Conservation (phyloP, 1,140 invertebrate species). For the Bombus superbus region DNA sequence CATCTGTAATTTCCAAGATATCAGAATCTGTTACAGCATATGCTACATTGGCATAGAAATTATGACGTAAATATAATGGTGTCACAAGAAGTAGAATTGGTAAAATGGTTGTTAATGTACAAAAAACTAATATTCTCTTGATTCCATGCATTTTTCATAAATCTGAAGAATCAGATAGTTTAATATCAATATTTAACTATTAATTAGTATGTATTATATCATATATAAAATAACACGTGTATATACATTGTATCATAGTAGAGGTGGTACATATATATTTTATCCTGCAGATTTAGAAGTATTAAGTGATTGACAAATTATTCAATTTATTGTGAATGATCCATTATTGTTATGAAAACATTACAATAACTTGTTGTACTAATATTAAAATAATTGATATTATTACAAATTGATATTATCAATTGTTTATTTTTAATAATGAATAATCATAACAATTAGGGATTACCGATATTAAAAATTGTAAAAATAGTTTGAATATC, state of each 20-base stretch:
- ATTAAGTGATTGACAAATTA: neutral
- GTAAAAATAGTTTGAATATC: neutral
- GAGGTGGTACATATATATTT: neutral
- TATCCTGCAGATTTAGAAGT: neutral
- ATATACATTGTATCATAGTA: neutral
- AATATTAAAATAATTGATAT: neutral
- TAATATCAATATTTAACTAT: neutral
- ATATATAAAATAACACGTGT: neutral
- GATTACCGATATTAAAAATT: neutral
- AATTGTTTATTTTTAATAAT: neutral
- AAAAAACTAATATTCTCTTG: slow-evolving; percentile 89
- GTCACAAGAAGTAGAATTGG: slow-evolving; percentile 88
- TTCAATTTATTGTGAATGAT: neutral
- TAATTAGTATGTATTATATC: neutral
- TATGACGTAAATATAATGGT: slow-evolving; percentile 89
- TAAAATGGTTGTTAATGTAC: slow-evolving; percentile 87
- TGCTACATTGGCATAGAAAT: slow-evolving; percentile 88
- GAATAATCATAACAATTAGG: neutral
- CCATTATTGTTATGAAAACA: neutral
- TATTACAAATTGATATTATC: neutral
- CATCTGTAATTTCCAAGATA: slow-evolving; percentile 90
- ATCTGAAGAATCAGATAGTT: slow-evolving; percentile 38
- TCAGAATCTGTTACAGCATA: slow-evolving; percentile 92
- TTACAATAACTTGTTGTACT: neutral
- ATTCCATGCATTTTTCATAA: slow-evolving; percentile 88